These are phyloP conservation scores for Halichondria panicea DNA, from an alignment of 37 sponge, comb jelly and placozoan genomes.

Conservation along the genomic window DNA sequence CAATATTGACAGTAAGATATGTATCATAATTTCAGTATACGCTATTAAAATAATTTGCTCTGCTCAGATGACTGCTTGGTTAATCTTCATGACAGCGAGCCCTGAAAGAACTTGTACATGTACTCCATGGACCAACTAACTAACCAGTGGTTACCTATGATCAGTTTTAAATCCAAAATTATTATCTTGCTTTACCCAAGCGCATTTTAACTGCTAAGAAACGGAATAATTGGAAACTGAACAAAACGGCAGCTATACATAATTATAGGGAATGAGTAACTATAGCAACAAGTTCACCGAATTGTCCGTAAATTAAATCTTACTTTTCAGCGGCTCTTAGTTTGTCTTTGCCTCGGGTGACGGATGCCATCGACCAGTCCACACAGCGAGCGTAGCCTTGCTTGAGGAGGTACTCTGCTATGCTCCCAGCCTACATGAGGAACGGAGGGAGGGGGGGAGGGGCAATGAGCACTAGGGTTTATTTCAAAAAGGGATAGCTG, in stretches of 20 bases:
- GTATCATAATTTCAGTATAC: no score
- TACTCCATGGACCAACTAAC: no score
- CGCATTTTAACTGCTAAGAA: not conserved
- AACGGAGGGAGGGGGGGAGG: no score
- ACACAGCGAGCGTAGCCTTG: slow-evolving; percentile 96
- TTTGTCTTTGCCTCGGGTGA: slow-evolving; percentile 71
- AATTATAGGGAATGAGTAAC: not conserved
- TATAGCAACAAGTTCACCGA: not conserved
- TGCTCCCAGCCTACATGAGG: slow-evolving; percentile 64
- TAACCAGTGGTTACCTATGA: no score
- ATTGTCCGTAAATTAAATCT: not conserved
- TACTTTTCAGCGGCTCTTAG: slow-evolving; percentile 86
- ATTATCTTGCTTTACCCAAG: not conserved
- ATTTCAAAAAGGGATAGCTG: no score
- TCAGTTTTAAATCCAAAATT: not conserved
- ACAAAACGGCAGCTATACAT: not conserved
- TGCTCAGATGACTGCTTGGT: no score
- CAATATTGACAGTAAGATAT: no score
- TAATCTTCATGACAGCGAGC: no score
- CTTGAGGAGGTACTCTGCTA: slow-evolving; percentile 85
- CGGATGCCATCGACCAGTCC: slow-evolving; percentile 94
- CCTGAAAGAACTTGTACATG: no score
- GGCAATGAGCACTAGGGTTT: no score
- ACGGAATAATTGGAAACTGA: not conserved
- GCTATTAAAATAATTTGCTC: no score